These are phyloP conservation scores for Aleadryas rufinucha DNA, from an alignment of 2,113 vertebrate genomes.

Conservation along the genomic window DNA sequence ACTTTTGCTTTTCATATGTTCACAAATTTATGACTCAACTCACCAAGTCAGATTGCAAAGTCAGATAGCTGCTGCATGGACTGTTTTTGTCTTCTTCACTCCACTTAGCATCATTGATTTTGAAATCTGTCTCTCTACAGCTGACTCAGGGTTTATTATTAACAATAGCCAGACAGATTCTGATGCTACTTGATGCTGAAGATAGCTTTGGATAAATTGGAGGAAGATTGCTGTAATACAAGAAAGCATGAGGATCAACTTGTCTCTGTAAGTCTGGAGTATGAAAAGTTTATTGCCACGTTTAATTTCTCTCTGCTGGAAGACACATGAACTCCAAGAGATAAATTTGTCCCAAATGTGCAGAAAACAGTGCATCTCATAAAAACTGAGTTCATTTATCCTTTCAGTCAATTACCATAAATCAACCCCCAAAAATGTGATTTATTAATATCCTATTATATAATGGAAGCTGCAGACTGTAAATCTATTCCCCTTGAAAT, in stretches of 20 bases:
- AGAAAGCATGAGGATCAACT: background rate
- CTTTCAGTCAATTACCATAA: background rate
- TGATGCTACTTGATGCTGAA: background rate
- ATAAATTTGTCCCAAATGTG: background rate
- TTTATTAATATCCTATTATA: background rate
- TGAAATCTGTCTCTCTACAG: background rate
- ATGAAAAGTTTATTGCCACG: background rate
- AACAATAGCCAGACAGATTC: background rate
- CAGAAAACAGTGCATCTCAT: background rate
- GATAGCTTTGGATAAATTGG: background rate
- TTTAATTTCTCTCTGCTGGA: conserved; percentile 9
- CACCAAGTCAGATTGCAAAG: background rate
- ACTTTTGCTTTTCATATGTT: background rate
- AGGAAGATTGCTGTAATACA: background rate
- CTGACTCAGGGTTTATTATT: conserved; percentile 23
- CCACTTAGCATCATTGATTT: background rate
- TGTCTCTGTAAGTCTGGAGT: background rate
- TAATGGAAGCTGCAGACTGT: background rate
- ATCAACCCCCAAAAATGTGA: background rate
- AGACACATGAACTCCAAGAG: background rate
- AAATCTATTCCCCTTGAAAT: background rate
- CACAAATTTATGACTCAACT: conserved; percentile 20
- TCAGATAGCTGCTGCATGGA: background rate
- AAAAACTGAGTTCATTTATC: background rate
- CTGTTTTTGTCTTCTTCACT: background rate